Percentiles rank a stretch among this genome's conserved stretches.
phyloP scores from a whole-genome alignment of 2,797 vertebrate species.

The Telmatherina bonti region DNA sequence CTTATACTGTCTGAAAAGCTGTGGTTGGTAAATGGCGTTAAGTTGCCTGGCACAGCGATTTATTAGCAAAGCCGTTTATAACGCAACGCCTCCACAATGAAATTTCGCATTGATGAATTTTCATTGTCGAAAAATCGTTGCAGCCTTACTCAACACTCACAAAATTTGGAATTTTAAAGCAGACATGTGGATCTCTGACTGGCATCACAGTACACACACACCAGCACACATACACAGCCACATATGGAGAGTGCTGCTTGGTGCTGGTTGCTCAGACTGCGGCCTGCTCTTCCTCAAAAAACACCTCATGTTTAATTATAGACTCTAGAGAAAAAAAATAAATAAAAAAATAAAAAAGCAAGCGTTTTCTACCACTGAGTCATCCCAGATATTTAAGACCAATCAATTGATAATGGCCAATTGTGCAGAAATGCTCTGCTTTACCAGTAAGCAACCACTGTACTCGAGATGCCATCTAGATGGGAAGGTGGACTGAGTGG shows the following conservation, averaged over 20 bases:
- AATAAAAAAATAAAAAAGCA: too few species aligned
- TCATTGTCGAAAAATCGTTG: too few species aligned
- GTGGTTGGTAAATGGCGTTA: too few species aligned
- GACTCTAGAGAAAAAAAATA: slow-evolving; percentile 11
- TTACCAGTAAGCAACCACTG: slow-evolving; percentile 37
- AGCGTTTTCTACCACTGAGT: slow-evolving; percentile 35
- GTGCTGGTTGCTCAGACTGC: slow-evolving; percentile 25
- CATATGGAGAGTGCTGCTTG: slow-evolving; percentile 37
- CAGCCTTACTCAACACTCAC: slow-evolving; percentile 35
- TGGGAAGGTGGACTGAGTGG: slow-evolving; percentile 59
- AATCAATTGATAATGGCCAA: slow-evolving; percentile 51
- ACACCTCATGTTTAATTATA: slow-evolving; percentile 55
- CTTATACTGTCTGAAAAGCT: too few species aligned
- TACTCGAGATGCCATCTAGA: slow-evolving; percentile 40
- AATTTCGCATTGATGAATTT: too few species aligned
- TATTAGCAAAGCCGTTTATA: too few species aligned
- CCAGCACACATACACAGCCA: slow-evolving; percentile 14
- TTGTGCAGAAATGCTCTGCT: slow-evolving; percentile 30
- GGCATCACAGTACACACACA: slow-evolving; percentile 16
- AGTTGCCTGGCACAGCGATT: too few species aligned
- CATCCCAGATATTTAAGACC: slow-evolving; percentile 42
- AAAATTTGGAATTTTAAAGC: slow-evolving; percentile 40
- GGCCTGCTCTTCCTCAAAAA: slow-evolving; percentile 43
- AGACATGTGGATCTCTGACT: slow-evolving; percentile 31
- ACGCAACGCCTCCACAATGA: too few species aligned